A percentile compares a stretch with the other conserved stretches of the same genome.
phyloP scores from a whole-genome alignment of 2,113 vertebrate species.

The Coracopsis vasa region DNA sequence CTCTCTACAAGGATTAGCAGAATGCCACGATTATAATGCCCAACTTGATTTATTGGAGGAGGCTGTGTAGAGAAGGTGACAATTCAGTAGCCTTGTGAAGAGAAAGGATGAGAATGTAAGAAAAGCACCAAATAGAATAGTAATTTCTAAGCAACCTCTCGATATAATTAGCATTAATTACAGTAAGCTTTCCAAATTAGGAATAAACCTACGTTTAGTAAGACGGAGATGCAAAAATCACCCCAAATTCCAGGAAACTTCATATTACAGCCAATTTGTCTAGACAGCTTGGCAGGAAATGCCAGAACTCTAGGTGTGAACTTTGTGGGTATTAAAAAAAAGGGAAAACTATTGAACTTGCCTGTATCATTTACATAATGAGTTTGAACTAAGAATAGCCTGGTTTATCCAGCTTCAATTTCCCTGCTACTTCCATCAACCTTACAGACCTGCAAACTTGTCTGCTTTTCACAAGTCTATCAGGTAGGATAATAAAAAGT shows the following conservation, averaged over 20 bases:
- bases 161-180: conserved; percentile 61
- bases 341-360: not conserved
- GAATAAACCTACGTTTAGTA: conserved; percentile 37
- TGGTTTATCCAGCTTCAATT: not conserved
- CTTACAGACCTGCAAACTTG: not conserved
- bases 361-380: conserved; percentile 18
- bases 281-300: conserved; percentile 56
- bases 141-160: conserved; percentile 38
- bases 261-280: conserved; percentile 19
- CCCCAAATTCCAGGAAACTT: conserved; percentile 17
- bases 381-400: conserved; percentile 30
- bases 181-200: conserved; percentile 47
- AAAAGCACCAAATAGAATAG: conserved; percentile 30
- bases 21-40: conserved; percentile 62
- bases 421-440: not conserved
- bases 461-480: not conserved
- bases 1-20: conserved; percentile 54
- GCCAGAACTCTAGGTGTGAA: conserved; percentile 39
- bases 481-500: not conserved
- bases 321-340: conserved; percentile 4
- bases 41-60: conserved; percentile 62
- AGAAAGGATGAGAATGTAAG: conserved; percentile 1
- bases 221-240: conserved; percentile 29
- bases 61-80: conserved; percentile 15
- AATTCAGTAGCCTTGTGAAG: conserved; percentile 12